Evolutionary conservation across 2,113 vertebrate genomes (phyloP).

Genomic region (Pristiophorus japonicus): DNA sequence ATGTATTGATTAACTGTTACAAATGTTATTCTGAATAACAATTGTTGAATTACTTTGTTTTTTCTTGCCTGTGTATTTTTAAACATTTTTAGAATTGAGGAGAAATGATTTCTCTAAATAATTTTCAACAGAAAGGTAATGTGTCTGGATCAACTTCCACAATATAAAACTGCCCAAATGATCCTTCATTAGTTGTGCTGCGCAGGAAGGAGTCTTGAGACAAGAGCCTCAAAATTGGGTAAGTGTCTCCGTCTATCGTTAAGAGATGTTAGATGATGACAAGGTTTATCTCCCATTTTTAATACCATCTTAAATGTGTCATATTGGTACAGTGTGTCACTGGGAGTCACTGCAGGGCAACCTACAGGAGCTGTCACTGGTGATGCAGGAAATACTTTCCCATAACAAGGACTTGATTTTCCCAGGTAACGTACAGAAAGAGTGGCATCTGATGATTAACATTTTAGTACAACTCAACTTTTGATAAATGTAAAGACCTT

Average conservation of each 20-base stretch:
- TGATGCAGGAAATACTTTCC: not conserved
- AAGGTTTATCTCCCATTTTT: not conserved
- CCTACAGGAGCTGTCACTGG: not conserved
- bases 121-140: not conserved
- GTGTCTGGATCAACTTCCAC: not conserved
- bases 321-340: not conserved
- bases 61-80: not conserved
- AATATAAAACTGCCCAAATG: not conserved
- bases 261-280: not conserved
- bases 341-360: not conserved
- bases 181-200: not conserved
- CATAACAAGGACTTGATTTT: not conserved
- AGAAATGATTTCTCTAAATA: not conserved
- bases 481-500: not conserved
- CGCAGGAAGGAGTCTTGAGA: not conserved
- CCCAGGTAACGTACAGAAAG: not conserved
- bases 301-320: conserved; percentile 9
- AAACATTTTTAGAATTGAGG: not conserved
- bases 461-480: not conserved
- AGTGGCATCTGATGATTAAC: not conserved
- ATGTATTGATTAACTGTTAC: not conserved
- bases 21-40: not conserved
- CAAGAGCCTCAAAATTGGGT: conserved; percentile 25
- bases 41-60: not conserved
- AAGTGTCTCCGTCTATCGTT: not conserved